Conservation (phyloP, 2,113 vertebrate species). For the Amphilophus citrinellus region DNA sequence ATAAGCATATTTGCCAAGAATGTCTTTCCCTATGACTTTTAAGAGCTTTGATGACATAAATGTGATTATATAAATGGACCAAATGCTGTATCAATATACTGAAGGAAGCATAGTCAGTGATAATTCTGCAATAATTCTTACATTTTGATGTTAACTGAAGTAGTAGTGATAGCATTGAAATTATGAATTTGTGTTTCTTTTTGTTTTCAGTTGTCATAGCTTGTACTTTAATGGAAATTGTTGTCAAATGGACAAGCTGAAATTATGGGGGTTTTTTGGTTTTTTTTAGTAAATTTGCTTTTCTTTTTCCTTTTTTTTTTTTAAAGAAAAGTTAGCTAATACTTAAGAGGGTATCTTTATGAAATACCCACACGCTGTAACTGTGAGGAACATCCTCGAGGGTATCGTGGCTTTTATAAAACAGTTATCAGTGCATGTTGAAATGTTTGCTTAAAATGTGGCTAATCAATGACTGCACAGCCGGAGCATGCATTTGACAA, state of each 20-base stretch:
- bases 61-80: conserved; percentile 58
- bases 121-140: conserved; percentile 78
- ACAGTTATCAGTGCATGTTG: conserved; percentile 47
- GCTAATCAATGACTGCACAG: conserved; percentile 26
- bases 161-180: conserved; percentile 61
- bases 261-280: background rate
- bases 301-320: background rate
- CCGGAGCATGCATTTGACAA: conserved; percentile 21
- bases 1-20: conserved; percentile 8
- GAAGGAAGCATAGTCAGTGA: conserved; percentile 56
- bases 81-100: conserved; percentile 62
- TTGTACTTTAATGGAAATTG: conserved; percentile 65
- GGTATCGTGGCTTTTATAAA: conserved; percentile 46
- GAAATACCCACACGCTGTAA: conserved; percentile 13
- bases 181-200: conserved; percentile 57
- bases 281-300: background rate
- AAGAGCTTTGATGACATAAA: conserved; percentile 31
- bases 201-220: conserved; percentile 53
- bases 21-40: conserved; percentile 20
- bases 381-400: conserved; percentile 37
- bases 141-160: conserved; percentile 65
- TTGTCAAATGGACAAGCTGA: conserved; percentile 54
- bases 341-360: conserved; percentile 44
- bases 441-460: conserved; percentile 42
- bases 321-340: conserved; percentile 31